A percentile compares a stretch with the other conserved stretches of the same genome.
Evolutionary conservation across 53 echinoderm and acorn worm species (phyloP).

Genomic region (Hippasteria phrygiana): DNA sequence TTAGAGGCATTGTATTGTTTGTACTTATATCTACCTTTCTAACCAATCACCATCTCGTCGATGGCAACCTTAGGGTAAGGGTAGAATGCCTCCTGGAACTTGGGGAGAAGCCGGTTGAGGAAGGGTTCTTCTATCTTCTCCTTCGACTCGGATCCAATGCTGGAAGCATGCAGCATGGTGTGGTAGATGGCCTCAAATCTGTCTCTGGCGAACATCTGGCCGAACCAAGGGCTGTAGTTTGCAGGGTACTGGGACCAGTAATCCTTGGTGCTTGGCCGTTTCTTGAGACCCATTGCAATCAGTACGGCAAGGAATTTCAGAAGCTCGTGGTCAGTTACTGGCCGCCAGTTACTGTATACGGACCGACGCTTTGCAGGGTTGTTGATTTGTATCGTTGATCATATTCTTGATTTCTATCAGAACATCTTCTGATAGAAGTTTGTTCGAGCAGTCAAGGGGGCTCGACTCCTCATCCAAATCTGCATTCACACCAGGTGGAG

Average conservation of each 20-base stretch:
- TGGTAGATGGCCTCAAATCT: conserved; percentile 62
- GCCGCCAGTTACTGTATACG: too few relatives aligned
- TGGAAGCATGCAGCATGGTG: conserved; percentile 51
- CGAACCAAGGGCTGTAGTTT: conserved; percentile 37
- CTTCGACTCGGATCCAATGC: conserved; percentile 28
- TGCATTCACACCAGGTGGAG: too few relatives aligned
- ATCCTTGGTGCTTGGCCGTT: conserved; percentile 49
- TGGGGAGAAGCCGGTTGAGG: conserved; percentile 25
- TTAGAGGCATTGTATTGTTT: conserved; percentile 55
- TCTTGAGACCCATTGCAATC: conserved; percentile 49
- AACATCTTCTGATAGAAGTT: too few relatives aligned
- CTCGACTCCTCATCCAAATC: too few relatives aligned
- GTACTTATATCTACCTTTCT: conserved; percentile 59
- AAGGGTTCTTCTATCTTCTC: conserved; percentile 57
- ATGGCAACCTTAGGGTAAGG: conserved; percentile 52
- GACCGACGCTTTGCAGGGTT: too few relatives aligned
- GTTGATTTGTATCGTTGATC: too few relatives aligned
- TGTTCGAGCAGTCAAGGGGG: too few relatives aligned
- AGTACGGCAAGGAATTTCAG: conserved; percentile 15
- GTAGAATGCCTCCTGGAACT: conserved; percentile 63
- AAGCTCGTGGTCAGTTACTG: too few relatives aligned
- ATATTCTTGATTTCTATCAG: too few relatives aligned
- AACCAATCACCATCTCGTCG: conserved; percentile 64
- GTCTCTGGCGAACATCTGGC: conserved; percentile 53
- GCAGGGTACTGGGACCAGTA: conserved; percentile 25